A percentile compares a stretch with the other conserved stretches of the same genome.
These are phyloP conservation scores for Hoplodrina ambigua DNA, from an alignment of 2,888 invertebrate genomes.

Conservation along the genomic window DNA sequence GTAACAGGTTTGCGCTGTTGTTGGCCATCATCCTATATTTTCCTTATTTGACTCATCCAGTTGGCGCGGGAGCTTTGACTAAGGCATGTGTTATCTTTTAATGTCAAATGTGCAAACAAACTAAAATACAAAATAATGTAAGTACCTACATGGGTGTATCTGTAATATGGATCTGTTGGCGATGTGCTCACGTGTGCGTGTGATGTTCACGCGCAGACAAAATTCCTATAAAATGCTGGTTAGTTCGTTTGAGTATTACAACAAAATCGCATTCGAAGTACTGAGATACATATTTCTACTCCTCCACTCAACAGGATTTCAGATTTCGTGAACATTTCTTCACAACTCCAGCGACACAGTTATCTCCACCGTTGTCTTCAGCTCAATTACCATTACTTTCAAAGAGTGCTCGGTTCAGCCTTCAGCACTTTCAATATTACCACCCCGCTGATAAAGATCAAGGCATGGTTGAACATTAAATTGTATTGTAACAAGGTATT, in stretches of 20 bases:
- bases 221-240: no score
- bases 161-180: no score
- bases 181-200: no score
- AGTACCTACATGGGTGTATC: no score
- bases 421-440: not conserved
- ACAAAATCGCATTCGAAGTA: no score
- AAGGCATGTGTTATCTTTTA: not conserved
- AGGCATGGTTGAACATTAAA: not conserved
- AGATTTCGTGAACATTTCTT: no score
- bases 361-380: not conserved
- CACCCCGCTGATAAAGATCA: not conserved
- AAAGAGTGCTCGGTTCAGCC: not conserved
- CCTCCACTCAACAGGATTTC: no score
- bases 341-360: not conserved
- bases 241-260: no score
- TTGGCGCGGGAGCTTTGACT: not conserved
- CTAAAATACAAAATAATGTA: not conserved
- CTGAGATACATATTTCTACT: no score
- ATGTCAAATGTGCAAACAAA: not conserved
- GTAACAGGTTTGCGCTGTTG: conserved; percentile 9
- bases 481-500: not conserved
- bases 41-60: conserved; percentile 29
- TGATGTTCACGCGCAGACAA: no score
- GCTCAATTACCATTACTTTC: not conserved
- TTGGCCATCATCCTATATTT: conserved; percentile 10